These are phyloP conservation scores for Pollenia angustigena DNA, from an alignment of 2,888 invertebrate species.

Conservation along the genomic window DNA sequence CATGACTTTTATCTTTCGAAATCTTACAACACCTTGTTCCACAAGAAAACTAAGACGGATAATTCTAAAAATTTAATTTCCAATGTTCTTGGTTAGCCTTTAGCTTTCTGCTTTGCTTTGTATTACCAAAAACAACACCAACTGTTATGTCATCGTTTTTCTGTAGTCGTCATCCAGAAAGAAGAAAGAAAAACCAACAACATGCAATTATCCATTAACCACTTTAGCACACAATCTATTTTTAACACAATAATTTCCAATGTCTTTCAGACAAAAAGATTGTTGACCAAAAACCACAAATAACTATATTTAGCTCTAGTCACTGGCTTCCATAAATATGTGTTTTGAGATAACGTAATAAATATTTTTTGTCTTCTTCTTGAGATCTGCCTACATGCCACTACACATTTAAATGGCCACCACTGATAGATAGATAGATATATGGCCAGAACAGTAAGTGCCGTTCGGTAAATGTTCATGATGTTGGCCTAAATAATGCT, in stretches of 20 bases:
- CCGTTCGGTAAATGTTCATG: slow-evolving; percentile 33
- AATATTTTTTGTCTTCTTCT: background rate
- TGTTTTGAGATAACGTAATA: slow-evolving; percentile 3
- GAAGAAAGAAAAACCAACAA: background rate
- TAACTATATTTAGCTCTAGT: slow-evolving; percentile 58
- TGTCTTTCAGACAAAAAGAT: slow-evolving; percentile 52
- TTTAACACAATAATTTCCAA: slow-evolving; percentile 55
- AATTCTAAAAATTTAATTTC: background rate
- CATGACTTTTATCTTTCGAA: background rate
- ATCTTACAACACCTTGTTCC: background rate
- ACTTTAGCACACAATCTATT: slow-evolving; percentile 54
- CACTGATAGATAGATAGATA: slow-evolving; percentile 61
- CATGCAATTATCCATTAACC: slow-evolving; percentile 55
- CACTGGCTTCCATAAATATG: slow-evolving; percentile 52
- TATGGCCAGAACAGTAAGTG: slow-evolving; percentile 36
- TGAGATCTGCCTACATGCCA: slow-evolving; percentile 55
- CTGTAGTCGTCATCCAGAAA: background rate
- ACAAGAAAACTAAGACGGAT: background rate
- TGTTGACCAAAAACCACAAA: slow-evolving; percentile 47
- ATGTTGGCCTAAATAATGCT: slow-evolving; percentile 58
- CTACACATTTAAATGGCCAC: slow-evolving; percentile 63
- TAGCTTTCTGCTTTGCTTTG: background rate
- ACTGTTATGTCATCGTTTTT: slow-evolving; percentile 60
- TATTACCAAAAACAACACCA: slow-evolving; percentile 19
- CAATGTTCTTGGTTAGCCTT: background rate